These are phyloP conservation scores for Eubucco bourcierii DNA, from an alignment of 2,113 vertebrate genomes.

Conservation along the genomic window DNA sequence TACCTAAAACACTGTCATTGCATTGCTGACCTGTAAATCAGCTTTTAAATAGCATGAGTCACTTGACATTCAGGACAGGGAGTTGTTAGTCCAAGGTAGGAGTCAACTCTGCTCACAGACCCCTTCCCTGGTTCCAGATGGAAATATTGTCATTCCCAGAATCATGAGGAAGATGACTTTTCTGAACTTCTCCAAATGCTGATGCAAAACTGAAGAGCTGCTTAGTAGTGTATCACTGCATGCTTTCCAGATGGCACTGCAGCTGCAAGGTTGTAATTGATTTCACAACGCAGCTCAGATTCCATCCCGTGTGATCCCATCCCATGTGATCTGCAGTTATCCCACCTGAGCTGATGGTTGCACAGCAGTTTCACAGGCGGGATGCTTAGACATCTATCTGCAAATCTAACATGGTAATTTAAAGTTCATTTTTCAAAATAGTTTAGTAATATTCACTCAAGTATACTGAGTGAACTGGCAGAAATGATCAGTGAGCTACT, in stretches of 20 bases:
- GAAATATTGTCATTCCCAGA: not conserved
- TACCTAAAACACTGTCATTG: not conserved
- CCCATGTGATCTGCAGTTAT: not conserved
- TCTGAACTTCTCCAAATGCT: not conserved
- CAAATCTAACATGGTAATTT: not conserved
- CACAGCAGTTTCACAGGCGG: not conserved
- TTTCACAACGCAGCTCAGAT: not conserved
- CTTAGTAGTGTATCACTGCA: not conserved
- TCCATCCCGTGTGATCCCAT: not conserved
- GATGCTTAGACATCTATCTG: not conserved
- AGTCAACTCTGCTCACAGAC: not conserved
- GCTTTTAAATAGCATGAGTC: not conserved
- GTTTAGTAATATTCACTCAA: not conserved
- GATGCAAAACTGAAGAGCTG: not conserved
- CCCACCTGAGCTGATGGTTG: not conserved
- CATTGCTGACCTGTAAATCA: not conserved
- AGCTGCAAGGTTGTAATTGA: not conserved
- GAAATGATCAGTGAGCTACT: no score
- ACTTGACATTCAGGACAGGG: not conserved
- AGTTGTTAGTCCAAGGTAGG: not conserved
- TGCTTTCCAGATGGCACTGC: not conserved
- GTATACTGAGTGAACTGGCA: no score
- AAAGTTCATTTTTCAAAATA: not conserved
- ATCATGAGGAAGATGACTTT: not conserved
- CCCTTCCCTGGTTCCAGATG: not conserved